phyloP scores from a whole-genome alignment of 2,888 invertebrate genomes.

The Nemurella pictetii region DNA sequence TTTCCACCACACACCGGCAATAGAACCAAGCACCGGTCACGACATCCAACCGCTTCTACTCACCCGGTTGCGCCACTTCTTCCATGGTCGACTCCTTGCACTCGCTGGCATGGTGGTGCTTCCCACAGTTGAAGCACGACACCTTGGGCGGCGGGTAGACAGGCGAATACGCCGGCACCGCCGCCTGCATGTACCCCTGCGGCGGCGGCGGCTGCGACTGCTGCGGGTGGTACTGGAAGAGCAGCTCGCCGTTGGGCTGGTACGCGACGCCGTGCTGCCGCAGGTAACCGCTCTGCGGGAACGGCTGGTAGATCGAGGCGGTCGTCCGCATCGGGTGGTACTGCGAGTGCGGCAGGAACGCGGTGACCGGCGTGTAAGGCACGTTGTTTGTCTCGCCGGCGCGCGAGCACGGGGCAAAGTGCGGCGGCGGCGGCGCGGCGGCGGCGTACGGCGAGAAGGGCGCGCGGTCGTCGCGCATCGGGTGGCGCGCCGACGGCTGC shows the following conservation, averaged over 20 bases:
- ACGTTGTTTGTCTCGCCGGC: slow-evolving; percentile 37
- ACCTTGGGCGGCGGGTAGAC: slow-evolving; percentile 64
- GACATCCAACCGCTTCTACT: slow-evolving; percentile 22
- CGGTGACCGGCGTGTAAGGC: slow-evolving; percentile 48
- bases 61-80: slow-evolving; percentile 70
- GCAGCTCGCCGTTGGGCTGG: slow-evolving; percentile 43
- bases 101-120: slow-evolving; percentile 80
- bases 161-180: slow-evolving; percentile 52
- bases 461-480: slow-evolving; percentile 26
- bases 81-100: slow-evolving; percentile 92
- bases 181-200: slow-evolving; percentile 48
- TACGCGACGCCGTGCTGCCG: slow-evolving; percentile 48
- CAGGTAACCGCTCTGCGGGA: slow-evolving; percentile 45
- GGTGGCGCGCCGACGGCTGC: too few relatives aligned
- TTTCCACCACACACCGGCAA: not conserved
- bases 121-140: slow-evolving; percentile 92
- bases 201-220: slow-evolving; percentile 49
- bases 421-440: slow-evolving; percentile 35
- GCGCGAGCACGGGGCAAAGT: slow-evolving; percentile 36
- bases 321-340: slow-evolving; percentile 48
- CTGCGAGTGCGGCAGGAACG: slow-evolving; percentile 45
- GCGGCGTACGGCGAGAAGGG: slow-evolving; percentile 14
- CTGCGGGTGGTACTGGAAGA: slow-evolving; percentile 43
- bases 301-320: slow-evolving; percentile 42
- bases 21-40: not conserved